Base-by-base conservation (phyloP, 2,888 invertebrate genomes). In the Ashinkailepas kermadecensis region DNA sequence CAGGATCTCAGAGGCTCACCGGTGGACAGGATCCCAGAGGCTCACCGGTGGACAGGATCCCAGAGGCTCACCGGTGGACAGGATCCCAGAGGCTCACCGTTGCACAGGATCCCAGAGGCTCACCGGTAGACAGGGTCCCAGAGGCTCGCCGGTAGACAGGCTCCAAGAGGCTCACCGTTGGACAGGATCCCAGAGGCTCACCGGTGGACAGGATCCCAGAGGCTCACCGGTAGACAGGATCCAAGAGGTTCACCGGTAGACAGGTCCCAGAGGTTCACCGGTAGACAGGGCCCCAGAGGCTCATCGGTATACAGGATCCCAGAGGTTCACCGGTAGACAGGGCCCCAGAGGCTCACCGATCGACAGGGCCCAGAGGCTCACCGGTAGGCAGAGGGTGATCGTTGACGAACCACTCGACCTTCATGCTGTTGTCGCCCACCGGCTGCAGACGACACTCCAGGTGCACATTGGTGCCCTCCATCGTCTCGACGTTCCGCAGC, bases 351-450 rank as follows among this genome's bases (percentile, higher is more conserved):
- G 10, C 11, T 21, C 11, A 62, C 39, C 54, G 39, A 21, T 25
- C 57, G 57, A 65, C 78, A 81, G 39, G 64, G 58, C n/a, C n/a
- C n/a, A 13, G 58, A 13, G 9, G 58, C 87, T 84, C 93, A 84
- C 97, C 97, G 78, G 94, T 94, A 87, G 94, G 95, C 1, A 99
- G 92, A 0, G 97, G 95, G 84, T 92, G 91, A 39, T 97, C 98
- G 87, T 99, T 97, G 83, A 95, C 95, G 87, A 95, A 95, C 99
- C 99, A 99, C 84, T 96, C 97, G 81, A 97, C 94, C 87, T 91
- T 92, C 95, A 96, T 95, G 11, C 93, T 92, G n/a, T 86, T 91
- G 87, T 96, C 96, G 54, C 95, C 95, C 80, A 96, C 94, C 3
- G 96, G 96, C 87, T 95, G 95, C 82, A 96, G 89, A 83, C 96